Evolutionary conservation across 1,140 invertebrate species (phyloP).

Genomic region (Tetragonula clypearis): DNA sequence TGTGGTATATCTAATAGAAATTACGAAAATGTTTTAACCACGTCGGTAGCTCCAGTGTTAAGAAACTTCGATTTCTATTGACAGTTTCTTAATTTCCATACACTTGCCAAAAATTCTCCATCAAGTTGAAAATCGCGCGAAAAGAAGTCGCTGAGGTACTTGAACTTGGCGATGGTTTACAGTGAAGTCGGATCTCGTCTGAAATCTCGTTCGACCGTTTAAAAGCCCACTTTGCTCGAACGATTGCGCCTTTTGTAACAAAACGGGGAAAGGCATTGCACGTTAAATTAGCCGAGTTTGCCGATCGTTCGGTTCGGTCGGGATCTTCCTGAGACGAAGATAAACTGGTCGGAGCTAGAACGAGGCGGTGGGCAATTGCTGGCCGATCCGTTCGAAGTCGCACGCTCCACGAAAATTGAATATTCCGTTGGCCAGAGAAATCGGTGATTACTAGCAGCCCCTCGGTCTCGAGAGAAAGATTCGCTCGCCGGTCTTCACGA

Average conservation of each 20-base stretch:
- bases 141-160: not conserved
- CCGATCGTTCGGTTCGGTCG: not conserved
- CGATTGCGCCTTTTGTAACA: not conserved
- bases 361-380: not conserved
- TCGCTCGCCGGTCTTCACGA: too few species aligned
- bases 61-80: too few species aligned
- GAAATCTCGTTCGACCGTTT: not conserved
- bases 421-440: not conserved
- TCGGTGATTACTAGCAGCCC: constrained; percentile 9
- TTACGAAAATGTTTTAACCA: too few species aligned
- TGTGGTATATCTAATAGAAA: too few species aligned
- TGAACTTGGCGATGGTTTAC: not conserved
- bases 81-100: too few species aligned
- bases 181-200: not conserved
- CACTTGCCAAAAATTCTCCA: not conserved
- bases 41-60: too few species aligned
- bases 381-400: not conserved
- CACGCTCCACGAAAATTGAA: not conserved
- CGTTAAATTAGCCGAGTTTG: not conserved
- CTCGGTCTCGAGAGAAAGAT: not conserved
- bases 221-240: not conserved
- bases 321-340: not conserved
- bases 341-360: not conserved
- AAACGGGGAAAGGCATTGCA: not conserved
- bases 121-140: not conserved